Percentiles rank a stretch among this genome's conserved stretches.
phyloP scores from a whole-genome alignment of 2,888 invertebrate genomes.

The Neocrepidodera transversa region DNA sequence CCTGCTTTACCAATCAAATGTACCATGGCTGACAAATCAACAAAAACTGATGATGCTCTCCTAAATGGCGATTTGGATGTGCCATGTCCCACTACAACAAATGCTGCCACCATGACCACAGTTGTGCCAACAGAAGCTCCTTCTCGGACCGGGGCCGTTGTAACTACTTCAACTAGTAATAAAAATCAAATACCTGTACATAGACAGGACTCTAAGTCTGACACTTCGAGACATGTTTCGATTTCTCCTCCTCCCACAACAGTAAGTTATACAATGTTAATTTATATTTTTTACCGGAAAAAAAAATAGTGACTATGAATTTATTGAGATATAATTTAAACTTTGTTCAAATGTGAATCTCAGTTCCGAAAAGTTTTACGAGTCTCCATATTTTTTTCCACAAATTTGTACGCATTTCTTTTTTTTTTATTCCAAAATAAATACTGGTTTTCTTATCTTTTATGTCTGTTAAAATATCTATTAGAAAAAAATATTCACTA shows the following conservation, averaged over 20 bases:
- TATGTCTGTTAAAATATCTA: too few relatives aligned
- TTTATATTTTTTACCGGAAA: too few relatives aligned
- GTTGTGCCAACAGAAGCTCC: slow-evolving; percentile 53
- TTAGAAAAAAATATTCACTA: too few relatives aligned
- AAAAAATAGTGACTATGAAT: too few relatives aligned
- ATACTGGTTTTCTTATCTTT: too few relatives aligned
- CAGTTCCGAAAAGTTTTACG: too few relatives aligned
- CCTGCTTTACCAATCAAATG: slow-evolving; percentile 58
- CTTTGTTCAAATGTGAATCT: too few relatives aligned
- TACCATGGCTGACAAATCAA: slow-evolving; percentile 72
- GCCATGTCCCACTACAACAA: slow-evolving; percentile 57
- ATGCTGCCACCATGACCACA: slow-evolving; percentile 66
- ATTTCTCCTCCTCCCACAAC: slow-evolving; percentile 33
- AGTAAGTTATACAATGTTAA: slow-evolving; percentile 28
- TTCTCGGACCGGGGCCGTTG: slow-evolving; percentile 45
- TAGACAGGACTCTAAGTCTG: slow-evolving; percentile 43
- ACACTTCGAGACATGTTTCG: slow-evolving; percentile 31
- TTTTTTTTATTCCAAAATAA: too few relatives aligned
- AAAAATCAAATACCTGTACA: slow-evolving; percentile 37
- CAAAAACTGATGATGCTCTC: slow-evolving; percentile 68
- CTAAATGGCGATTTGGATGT: slow-evolving; percentile 52
- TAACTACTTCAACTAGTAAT: slow-evolving; percentile 49
- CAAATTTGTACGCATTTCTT: too few relatives aligned
- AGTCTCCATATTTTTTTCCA: too few relatives aligned
- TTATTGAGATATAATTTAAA: too few relatives aligned